These are phyloP conservation scores for Lepisosteus osseus DNA, from an alignment of 2,113 vertebrate genomes.

Conservation along the genomic window DNA sequence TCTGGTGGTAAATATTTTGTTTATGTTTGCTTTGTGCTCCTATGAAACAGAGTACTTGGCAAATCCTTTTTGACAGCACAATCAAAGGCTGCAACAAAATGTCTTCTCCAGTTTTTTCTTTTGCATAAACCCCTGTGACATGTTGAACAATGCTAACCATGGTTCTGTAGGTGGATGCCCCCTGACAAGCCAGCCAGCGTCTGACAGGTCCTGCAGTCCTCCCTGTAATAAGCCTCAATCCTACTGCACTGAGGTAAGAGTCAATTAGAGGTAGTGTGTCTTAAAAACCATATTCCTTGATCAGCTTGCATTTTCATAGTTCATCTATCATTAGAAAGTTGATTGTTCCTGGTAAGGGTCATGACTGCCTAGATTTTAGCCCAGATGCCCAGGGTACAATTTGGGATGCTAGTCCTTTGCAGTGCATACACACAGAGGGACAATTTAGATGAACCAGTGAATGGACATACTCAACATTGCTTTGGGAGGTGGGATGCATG, in stretches of 20 bases:
- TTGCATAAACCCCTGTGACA: background rate
- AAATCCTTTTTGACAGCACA: background rate
- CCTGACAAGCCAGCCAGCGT: conserved; percentile 70
- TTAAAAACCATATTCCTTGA: background rate
- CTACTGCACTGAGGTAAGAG: conserved; percentile 87
- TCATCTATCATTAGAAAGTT: too few species aligned
- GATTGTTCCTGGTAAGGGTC: too few species aligned
- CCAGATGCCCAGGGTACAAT: too few species aligned
- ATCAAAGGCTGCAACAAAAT: background rate
- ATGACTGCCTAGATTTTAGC: too few species aligned
- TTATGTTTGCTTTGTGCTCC: background rate
- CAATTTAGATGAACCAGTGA: too few species aligned
- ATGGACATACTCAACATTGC: too few species aligned
- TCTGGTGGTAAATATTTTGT: background rate
- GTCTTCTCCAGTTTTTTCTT: background rate
- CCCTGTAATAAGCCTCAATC: conserved; percentile 83
- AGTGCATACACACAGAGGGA: too few species aligned
- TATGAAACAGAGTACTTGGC: background rate
- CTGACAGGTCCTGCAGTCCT: conserved; percentile 85
- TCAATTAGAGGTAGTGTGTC: background rate
- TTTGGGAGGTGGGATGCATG: too few species aligned
- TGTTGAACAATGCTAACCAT: conserved; percentile 12
- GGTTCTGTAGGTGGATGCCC: conserved; percentile 84
- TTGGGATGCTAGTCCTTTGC: too few species aligned
- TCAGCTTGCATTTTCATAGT: too few species aligned